These are phyloP conservation scores for Nomada ferruginata DNA, from an alignment of 2,888 invertebrate genomes.

Conservation along the genomic window DNA sequence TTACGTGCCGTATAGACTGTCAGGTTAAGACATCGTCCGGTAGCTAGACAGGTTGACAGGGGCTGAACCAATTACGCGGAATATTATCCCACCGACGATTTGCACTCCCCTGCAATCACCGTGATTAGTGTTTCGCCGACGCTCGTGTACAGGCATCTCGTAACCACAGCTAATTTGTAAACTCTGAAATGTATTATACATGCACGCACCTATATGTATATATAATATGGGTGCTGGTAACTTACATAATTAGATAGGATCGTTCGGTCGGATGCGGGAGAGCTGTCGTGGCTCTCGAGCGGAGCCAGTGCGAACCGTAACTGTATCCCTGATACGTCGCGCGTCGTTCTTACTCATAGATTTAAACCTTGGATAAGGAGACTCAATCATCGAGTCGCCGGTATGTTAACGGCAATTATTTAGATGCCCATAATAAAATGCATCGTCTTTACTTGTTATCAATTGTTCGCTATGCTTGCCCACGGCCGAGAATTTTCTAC, in stretches of 20 bases:
- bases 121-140: constrained; percentile 81
- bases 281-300: constrained; percentile 45
- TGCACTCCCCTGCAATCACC: constrained; percentile 81
- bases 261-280: constrained; percentile 56
- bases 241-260: constrained; percentile 70
- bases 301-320: constrained; percentile 51
- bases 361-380: constrained; percentile 55
- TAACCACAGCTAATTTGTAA: constrained; percentile 80
- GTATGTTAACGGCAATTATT: constrained; percentile 37
- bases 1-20: constrained; percentile 60
- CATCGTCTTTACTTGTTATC: constrained; percentile 29
- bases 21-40: constrained; percentile 81
- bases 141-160: constrained; percentile 75
- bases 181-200: constrained; percentile 67
- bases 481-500: constrained; percentile 1
- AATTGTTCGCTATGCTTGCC: constrained; percentile 11
- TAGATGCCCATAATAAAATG: constrained; percentile 30
- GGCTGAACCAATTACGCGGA: constrained; percentile 82
- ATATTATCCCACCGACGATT: constrained; percentile 81
- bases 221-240: constrained; percentile 27
- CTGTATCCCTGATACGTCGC: constrained; percentile 56
- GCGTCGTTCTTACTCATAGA: constrained; percentile 47
- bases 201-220: neutral
- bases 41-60: constrained; percentile 81
- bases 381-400: constrained; percentile 39